Conservation (phyloP, 2,113 vertebrate species). For the Gulo gulo region DNA sequence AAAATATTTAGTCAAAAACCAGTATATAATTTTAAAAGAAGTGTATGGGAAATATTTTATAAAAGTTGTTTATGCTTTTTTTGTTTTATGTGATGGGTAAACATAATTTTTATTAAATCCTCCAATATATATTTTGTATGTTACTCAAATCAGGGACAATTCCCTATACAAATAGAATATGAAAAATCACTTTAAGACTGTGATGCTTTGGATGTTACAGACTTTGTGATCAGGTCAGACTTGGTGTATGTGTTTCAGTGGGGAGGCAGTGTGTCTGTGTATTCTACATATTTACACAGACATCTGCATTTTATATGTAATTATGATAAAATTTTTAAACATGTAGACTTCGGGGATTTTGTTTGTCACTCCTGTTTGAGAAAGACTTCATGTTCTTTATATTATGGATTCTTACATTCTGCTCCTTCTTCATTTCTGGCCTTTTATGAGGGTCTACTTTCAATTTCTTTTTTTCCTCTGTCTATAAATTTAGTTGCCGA, state of each 20-base stretch:
- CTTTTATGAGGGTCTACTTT: constrained; percentile 37
- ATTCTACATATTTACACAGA: not conserved
- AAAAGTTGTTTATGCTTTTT: not conserved
- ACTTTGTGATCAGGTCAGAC: not conserved
- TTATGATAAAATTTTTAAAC: not conserved
- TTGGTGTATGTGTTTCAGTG: not conserved
- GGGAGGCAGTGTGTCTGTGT: not conserved
- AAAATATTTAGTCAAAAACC: not conserved
- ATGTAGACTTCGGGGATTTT: not conserved
- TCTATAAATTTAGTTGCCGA: not conserved
- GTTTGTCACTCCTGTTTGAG: constrained; percentile 4
- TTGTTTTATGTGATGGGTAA: constrained; percentile 6
- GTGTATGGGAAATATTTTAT: not conserved
- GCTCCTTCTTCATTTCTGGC: not conserved
- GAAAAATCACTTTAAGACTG: not conserved
- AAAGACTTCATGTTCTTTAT: not conserved
- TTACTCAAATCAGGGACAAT: not conserved
- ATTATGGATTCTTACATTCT: not conserved
- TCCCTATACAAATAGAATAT: not conserved
- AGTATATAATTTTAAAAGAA: not conserved
- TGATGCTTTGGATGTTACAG: not conserved
- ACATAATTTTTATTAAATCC: not conserved
- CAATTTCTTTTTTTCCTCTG: constrained; percentile 46
- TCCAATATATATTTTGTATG: constrained; percentile 16
- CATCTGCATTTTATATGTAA: not conserved